phyloP scores from a whole-genome alignment of 2,113 vertebrate genomes.

The Takifugu bimaculatus region DNA sequence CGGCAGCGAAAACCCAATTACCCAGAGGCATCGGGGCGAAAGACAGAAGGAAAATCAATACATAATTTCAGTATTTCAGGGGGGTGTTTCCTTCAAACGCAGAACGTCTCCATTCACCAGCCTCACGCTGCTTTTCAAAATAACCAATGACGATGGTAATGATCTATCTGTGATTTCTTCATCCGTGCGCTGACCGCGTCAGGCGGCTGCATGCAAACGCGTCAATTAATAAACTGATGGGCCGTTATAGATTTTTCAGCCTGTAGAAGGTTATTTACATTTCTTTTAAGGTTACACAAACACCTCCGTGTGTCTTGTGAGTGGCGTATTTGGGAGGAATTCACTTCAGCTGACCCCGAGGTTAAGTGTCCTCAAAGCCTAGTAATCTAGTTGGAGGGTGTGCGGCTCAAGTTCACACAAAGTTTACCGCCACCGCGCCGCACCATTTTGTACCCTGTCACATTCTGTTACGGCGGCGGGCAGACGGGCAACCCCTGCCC shows the following conservation, averaged over 20 bases:
- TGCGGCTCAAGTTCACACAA: conserved; percentile 51
- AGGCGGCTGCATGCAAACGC: conserved; percentile 29
- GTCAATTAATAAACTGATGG: conserved; percentile 33
- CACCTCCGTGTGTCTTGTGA: conserved; percentile 21
- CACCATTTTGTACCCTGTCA: conserved; percentile 29
- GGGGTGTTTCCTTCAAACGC: conserved; percentile 64
- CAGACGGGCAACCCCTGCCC: conserved; percentile 44
- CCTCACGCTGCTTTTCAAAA: conserved; percentile 30
- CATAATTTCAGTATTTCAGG: conserved; percentile 72
- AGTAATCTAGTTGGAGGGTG: not conserved
- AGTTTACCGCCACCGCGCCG: conserved; percentile 47
- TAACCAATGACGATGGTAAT: conserved; percentile 27
- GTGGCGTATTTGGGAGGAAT: conserved; percentile 23
- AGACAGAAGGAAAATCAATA: conserved; percentile 72
- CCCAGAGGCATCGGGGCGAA: conserved; percentile 64
- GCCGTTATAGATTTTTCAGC: conserved; percentile 20
- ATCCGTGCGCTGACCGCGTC: not conserved
- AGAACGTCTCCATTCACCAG: conserved; percentile 62
- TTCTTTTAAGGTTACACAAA: conserved; percentile 17
- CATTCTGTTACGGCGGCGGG: conserved; percentile 18
- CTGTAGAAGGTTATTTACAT: conserved; percentile 34
- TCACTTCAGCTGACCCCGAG: conserved; percentile 38
- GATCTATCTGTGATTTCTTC: conserved; percentile 18
- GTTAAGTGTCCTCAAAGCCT: conserved; percentile 31
- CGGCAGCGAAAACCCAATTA: conserved; percentile 67